phyloP scores from a whole-genome alignment of 2,797 vertebrate species.

The Argya squamiceps region DNA sequence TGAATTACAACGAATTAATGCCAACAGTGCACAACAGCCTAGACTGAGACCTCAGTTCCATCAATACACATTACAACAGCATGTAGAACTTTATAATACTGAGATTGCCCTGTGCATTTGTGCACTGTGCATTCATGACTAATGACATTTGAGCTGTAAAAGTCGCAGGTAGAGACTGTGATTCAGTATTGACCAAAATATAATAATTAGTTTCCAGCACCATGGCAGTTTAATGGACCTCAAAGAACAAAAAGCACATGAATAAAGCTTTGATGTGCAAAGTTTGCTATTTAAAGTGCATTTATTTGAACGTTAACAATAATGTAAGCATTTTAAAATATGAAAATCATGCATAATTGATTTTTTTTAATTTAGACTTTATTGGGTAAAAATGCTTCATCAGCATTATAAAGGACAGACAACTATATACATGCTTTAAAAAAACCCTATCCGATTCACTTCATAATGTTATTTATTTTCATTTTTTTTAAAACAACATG shows the following conservation, averaged over 20 bases:
- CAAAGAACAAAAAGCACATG: neutral
- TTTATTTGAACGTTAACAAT: neutral
- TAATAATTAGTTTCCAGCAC: neutral
- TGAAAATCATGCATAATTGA: neutral
- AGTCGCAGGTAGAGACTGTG: neutral
- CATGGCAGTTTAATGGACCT: neutral
- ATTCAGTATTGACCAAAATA: neutral
- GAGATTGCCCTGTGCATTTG: neutral
- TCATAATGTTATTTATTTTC: neutral
- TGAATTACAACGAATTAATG: neutral
- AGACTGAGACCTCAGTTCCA: neutral
- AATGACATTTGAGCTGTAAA: neutral
- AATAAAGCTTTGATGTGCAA: neutral
- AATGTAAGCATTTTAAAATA: neutral
- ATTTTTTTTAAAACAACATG: neutral
- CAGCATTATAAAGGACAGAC: neutral
- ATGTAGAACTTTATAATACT: neutral
- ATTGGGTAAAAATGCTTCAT: neutral
- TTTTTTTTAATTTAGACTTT: neutral
- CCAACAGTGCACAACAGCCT: neutral
- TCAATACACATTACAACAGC: neutral
- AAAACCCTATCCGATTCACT: neutral
- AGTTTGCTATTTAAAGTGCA: neutral
- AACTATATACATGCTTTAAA: neutral
- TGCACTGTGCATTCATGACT: neutral